phyloP scores from a whole-genome alignment of 2,113 vertebrate species.

The Chloroceryle aenea region DNA sequence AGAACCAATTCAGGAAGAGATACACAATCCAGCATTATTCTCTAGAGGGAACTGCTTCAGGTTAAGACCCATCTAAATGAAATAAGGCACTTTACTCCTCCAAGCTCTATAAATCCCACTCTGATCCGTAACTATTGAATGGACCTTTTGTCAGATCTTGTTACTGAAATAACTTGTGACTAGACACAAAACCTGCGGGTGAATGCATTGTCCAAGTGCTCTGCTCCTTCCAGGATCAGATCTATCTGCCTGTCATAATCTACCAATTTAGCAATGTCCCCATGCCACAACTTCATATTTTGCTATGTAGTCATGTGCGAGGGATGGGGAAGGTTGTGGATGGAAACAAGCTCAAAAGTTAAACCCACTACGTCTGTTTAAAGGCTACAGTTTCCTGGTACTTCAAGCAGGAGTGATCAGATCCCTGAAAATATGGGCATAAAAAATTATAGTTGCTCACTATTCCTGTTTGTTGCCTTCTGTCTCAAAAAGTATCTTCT shows the following conservation, averaged over 20 bases:
- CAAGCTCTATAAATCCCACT: constrained; percentile 27
- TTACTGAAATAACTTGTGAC: constrained; percentile 47
- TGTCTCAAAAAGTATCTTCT: neutral
- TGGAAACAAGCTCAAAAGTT: neutral
- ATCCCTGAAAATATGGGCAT: neutral
- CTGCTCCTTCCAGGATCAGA: neutral
- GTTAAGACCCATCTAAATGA: constrained; percentile 50
- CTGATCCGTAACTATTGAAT: constrained; percentile 24
- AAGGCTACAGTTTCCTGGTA: neutral
- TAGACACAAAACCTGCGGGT: neutral
- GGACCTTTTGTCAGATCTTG: constrained; percentile 49
- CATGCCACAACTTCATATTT: neutral
- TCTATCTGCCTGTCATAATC: neutral
- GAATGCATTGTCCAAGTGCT: neutral
- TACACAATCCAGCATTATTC: constrained; percentile 13
- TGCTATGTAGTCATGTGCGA: fast-evolving
- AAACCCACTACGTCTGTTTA: neutral
- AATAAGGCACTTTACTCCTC: constrained; percentile 37
- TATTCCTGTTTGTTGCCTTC: neutral
- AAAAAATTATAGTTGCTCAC: neutral
- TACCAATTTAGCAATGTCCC: neutral
- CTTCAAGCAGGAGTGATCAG: neutral
- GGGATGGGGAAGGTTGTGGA: neutral
- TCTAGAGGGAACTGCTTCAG: neutral
- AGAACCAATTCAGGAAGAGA: constrained; percentile 26